Percentiles rank a stretch among this genome's conserved stretches.
Conservation (phyloP, 2,113 vertebrate genomes). For the Myiozetetes cayanensis region DNA sequence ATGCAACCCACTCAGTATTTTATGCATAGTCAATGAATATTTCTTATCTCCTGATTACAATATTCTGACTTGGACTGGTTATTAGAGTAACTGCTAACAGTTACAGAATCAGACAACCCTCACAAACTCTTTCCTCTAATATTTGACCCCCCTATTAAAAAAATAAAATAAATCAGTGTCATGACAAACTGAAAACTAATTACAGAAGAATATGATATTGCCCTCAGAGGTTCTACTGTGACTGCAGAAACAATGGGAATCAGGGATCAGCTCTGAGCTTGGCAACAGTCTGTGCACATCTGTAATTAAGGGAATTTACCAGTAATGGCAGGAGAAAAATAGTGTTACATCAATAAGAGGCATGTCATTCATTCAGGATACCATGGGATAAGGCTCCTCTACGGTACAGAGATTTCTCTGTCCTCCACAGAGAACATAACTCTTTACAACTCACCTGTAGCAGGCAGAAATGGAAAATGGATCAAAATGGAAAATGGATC, state of each 20-base stretch:
- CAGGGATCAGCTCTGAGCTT: neutral
- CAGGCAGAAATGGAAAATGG: neutral
- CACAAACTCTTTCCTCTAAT: neutral
- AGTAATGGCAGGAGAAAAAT: neutral
- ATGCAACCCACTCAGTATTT: neutral
- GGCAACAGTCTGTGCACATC: neutral
- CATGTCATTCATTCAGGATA: neutral
- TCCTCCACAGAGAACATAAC: neutral
- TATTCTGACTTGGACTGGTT: neutral
- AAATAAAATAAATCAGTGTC: neutral
- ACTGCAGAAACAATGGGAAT: neutral
- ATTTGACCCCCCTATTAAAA: neutral
- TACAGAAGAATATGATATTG: neutral
- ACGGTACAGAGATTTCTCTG: neutral
- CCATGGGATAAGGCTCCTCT: neutral
- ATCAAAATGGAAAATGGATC: neutral
- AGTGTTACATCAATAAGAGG: neutral
- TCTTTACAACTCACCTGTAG: neutral
- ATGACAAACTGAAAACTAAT: neutral
- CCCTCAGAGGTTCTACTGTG: neutral
- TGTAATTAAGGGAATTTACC: neutral
- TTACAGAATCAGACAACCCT: neutral
- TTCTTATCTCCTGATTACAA: slow-evolving; percentile 13
- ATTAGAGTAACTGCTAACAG: neutral
- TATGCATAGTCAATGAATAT: neutral